Conservation (phyloP, 2,113 vertebrate genomes). For the Pluvialis apricaria region DNA sequence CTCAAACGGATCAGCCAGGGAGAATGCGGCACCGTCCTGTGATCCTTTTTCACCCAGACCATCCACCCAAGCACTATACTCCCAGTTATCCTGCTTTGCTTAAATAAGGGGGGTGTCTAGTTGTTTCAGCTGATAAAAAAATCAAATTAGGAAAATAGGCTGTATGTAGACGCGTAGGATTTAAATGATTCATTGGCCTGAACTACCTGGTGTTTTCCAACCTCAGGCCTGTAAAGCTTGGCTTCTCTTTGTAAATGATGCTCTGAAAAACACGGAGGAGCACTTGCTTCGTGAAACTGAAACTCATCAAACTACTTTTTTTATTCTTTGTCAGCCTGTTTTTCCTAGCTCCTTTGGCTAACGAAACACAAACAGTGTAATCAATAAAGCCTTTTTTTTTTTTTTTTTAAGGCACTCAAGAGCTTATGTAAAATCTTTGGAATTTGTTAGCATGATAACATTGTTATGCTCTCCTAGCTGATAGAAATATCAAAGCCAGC, state of each 20-base stretch:
- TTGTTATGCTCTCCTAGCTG: conserved; percentile 47
- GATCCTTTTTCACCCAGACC: not conserved
- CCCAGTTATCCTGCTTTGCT: not conserved
- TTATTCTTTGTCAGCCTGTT: not conserved
- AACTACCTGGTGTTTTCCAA: not conserved
- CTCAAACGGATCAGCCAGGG: not conserved
- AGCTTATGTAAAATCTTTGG: conserved; percentile 55
- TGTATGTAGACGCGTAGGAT: not conserved
- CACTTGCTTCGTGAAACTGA: not conserved
- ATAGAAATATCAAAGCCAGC: conserved; percentile 63
- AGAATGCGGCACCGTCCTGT: not conserved
- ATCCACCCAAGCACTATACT: rapidly evolving
- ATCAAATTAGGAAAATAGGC: not conserved
- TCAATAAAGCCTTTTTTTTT: not conserved
- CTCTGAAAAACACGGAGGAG: not conserved
- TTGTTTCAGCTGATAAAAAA: not conserved
- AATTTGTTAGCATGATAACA: conserved; percentile 66
- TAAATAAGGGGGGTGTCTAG: not conserved
- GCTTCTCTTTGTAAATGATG: not conserved
- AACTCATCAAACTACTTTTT: not conserved
- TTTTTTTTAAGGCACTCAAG: not conserved
- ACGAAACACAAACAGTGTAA: conserved; percentile 19
- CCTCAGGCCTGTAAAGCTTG: not conserved
- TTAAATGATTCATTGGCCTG: not conserved
- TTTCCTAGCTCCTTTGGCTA: not conserved